Evolutionary conservation across 2,113 vertebrate species (phyloP).

Genomic region (Oreochromis spilurus): DNA sequence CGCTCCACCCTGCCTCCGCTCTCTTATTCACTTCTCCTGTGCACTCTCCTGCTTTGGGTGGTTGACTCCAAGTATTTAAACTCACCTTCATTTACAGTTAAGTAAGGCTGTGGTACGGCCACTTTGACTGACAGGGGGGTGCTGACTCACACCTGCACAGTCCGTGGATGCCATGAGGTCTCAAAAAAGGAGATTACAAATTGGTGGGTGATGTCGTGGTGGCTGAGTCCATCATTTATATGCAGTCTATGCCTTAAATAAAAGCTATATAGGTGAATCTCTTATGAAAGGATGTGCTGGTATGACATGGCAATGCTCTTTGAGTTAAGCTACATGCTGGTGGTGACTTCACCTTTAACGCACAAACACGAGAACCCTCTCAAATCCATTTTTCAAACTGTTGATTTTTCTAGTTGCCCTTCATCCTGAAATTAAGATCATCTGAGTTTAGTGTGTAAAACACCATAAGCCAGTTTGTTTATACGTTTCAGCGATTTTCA

Average conservation of each 20-base stretch:
- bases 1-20: background rate
- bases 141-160: background rate
- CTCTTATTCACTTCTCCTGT: background rate
- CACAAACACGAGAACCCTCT: background rate
- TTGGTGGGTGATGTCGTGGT: too few species aligned
- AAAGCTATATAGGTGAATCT: background rate
- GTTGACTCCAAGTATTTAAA: background rate
- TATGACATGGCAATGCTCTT: background rate
- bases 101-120: fast-evolving
- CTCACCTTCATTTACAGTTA: background rate
- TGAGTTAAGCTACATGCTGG: background rate
- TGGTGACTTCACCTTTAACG: background rate
- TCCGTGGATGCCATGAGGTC: background rate
- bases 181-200: background rate
- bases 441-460: background rate
- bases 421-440: background rate
- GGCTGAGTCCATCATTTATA: background rate
- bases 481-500: background rate
- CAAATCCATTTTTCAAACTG: background rate
- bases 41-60: background rate
- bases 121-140: background rate
- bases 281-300: background rate
- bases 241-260: background rate
- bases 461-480: background rate
- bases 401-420: background rate